Evolutionary conservation across 1,140 invertebrate genomes (phyloP), one percentile per base, ranked within the genome.

Genomic region (Scaptomyza graminum): DNA sequence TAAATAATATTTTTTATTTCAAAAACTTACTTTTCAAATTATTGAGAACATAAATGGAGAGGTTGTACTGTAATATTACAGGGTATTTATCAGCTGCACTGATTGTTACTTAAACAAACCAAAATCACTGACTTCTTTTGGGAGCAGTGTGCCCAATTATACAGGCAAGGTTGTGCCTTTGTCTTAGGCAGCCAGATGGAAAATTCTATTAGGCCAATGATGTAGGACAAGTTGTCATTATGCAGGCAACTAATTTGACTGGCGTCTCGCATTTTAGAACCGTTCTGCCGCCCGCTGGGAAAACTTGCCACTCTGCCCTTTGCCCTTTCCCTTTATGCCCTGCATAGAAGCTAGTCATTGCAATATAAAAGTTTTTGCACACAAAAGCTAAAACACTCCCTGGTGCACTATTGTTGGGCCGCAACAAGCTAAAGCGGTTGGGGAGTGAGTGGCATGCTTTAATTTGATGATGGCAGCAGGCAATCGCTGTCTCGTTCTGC

Each of bases 391-490:
- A 81, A 83, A 83, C 69, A 85, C 79, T 87, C 82, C 82, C 82
- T 60, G 70, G 82, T 85, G 82, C 78, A 87, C 82, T 87, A 87
- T 85, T 87, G 73, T 75, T n/a, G 28, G 12, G 52, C 5, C 18
- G n/a, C 11, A 44, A 37, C 9, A 55, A 18, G 25, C 9, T 13
- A 25, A 25, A 25, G 55, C 6, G 41, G 46, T 16, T 22, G 41
- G 3, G 13, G 13, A 8, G 28, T 12, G 13, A 8, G 28, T 12
- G 57, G 82, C 74, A 73, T 75, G 72, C 81, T 79, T 79, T 90
- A 90, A 90, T 90, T 90, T 90, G 74, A 82, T 76, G 87, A 79
- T 76, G 78, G 67, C 74, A 79, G 67, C 74, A 79, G 50, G 59
- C 59, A 43, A 63, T 52, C 52, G 55, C 44, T 13, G 13, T 22